These are phyloP conservation scores for Centropyge bicolor DNA, from an alignment of 2,797 vertebrate genomes.

Conservation along the genomic window DNA sequence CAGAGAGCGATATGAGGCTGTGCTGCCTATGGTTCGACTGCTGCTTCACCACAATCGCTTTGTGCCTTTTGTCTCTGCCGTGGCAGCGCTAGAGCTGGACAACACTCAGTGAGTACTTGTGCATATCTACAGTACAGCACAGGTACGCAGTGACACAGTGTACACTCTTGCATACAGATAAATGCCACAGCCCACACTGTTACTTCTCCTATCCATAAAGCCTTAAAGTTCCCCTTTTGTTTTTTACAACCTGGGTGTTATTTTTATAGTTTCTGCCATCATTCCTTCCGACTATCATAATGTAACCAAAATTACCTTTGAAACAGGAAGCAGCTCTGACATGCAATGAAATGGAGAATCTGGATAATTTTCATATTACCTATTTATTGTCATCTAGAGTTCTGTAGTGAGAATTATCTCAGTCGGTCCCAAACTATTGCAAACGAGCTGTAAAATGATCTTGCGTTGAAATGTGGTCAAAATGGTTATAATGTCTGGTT, in stretches of 20 bases:
- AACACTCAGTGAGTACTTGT: constrained; percentile 94
- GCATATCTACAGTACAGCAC: neutral
- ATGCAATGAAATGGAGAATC: neutral
- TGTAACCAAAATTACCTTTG: neutral
- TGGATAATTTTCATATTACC: neutral
- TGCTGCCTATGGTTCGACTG: constrained; percentile 93
- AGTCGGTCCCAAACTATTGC: neutral
- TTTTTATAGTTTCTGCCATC: neutral
- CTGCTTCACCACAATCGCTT: constrained; percentile 95
- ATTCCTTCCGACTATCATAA: neutral
- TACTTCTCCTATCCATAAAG: constrained; percentile 17
- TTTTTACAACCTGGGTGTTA: neutral
- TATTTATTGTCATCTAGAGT: neutral
- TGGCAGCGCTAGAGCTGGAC: constrained; percentile 94
- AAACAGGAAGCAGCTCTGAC: constrained; percentile 30
- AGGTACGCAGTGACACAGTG: neutral
- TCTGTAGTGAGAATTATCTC: neutral
- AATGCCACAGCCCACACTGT: constrained; percentile 3
- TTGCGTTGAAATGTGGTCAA: neutral
- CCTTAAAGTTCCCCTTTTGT: constrained; percentile 25
- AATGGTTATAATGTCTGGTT: neutral
- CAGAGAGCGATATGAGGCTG: constrained; percentile 93
- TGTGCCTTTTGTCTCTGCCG: constrained; percentile 93
- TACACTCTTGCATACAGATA: neutral
- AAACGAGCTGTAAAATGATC: neutral